Base-by-base conservation (phyloP, 1,140 invertebrate genomes). In the Papilio helenus region DNA sequence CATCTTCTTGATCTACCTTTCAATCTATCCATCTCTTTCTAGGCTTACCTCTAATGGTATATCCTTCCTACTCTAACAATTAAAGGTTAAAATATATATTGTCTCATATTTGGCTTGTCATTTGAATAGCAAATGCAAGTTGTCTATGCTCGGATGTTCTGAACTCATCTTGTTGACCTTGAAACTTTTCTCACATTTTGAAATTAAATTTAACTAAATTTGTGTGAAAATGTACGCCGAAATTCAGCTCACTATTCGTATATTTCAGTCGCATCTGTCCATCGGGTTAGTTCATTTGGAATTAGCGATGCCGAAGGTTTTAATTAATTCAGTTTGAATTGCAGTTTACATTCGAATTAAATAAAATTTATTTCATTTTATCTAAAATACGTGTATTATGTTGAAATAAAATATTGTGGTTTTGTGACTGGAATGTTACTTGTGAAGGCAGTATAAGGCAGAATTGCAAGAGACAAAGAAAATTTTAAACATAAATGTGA, bases 171-270 rank as follows among this genome's bases (percentile, higher is more conserved):
- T 74, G 72, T 20, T 49, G 44, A n/a, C 72, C 72, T 74, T 74
- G 72, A 44, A 74, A 74, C 72, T 74, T 74, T 46, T 49, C 39
- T 72, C 71, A 72, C 42, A 16, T 72, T 44, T 72, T 72, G n/a
- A 29, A 68, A 65, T 65, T 65, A 65, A 65, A 68, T 3, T 29
- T 4, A 29, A 68, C 26, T 68, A 68, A 34, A 44, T 39, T 18
- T 72, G 9, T 20, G 0, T 72, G 71, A 44, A 72, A 72, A 72
- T 72, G 39, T 20, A 42, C 39, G 18, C 61, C 34, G 61, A 68
- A 68, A 29, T 68, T 68, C 26, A 29, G 61, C 26, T 14, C 61
- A 26, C 3, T 68, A 68, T 29, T 61, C 23, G 58, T 61, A 26
- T 23, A 68, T 68, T 68, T 34, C 26, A 68, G 61, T 68, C 61